Conservation (phyloP, 2,113 vertebrate species). For the Lonchura striata region DNA sequence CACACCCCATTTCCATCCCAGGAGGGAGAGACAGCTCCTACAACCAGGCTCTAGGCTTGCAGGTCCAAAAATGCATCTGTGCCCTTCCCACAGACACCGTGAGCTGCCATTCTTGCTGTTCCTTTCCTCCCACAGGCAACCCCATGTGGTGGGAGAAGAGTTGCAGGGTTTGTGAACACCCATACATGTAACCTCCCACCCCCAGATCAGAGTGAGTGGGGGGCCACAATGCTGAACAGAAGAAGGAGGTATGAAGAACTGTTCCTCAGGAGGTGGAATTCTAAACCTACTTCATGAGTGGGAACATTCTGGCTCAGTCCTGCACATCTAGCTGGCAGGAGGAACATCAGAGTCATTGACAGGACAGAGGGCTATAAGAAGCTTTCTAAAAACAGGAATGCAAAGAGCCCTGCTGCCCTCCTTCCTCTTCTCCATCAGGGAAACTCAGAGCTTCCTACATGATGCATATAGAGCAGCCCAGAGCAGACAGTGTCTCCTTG, state of each 20-base stretch:
- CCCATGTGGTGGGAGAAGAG: neutral
- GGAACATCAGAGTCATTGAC: neutral
- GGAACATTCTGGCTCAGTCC: slow-evolving; percentile 23
- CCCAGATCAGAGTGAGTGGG: neutral
- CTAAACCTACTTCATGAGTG: slow-evolving; percentile 20
- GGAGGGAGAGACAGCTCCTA: neutral
- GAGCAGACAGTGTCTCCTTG: neutral
- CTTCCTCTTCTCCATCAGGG: neutral
- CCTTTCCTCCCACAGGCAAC: neutral
- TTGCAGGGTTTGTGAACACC: neutral
- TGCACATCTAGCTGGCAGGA: slow-evolving; percentile 45
- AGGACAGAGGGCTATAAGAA: neutral
- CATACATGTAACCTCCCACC: fast-evolving
- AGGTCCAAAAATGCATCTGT: neutral
- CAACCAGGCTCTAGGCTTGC: neutral
- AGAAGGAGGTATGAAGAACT: neutral
- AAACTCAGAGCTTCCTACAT: neutral
- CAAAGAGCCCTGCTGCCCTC: neutral
- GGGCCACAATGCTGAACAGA: neutral
- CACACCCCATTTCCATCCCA: neutral
- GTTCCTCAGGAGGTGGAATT: slow-evolving; percentile 30
- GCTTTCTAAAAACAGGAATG: neutral
- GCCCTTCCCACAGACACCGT: neutral
- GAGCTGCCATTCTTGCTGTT: neutral
- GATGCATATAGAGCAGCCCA: fast-evolving